These are phyloP conservation scores for Drosophila melanogaster DNA, from an alignment of 1,140 invertebrate genomes.

Conservation along the genomic window DNA sequence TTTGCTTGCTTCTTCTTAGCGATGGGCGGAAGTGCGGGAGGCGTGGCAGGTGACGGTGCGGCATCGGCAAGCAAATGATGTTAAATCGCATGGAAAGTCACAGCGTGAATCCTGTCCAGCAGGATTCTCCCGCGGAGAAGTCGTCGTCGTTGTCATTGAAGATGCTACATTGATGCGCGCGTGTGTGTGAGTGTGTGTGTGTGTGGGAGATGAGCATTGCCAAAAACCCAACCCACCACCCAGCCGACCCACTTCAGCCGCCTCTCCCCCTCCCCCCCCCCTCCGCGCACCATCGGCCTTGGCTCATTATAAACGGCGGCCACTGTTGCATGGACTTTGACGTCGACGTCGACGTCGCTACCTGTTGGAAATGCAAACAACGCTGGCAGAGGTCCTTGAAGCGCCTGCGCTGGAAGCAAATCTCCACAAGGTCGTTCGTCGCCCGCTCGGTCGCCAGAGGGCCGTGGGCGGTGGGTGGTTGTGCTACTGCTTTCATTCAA, in stretches of 20 bases:
- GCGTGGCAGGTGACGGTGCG: not conserved
- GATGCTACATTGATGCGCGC: constrained; percentile 26
- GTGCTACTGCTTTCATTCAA: constrained; percentile 1
- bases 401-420: constrained; percentile 67
- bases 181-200: not conserved
- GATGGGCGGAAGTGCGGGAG: no score
- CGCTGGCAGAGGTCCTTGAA: constrained; percentile 25
- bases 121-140: constrained; percentile 23
- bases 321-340: constrained; percentile 68
- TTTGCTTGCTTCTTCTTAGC: not conserved
- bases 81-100: constrained; percentile 55
- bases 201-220: not conserved
- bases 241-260: no score
- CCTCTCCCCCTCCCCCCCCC: not conserved
- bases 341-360: constrained; percentile 57
- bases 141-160: constrained; percentile 9
- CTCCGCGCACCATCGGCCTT: constrained; percentile 39
- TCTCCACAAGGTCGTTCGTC: constrained; percentile 56
- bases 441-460: not conserved
- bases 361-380: constrained; percentile 80
- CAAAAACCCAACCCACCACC: not conserved
- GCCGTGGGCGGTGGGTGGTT: not conserved
- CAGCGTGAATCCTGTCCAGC: constrained; percentile 51
- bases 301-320: constrained; percentile 73
- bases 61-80: constrained; percentile 51